phyloP scores from a whole-genome alignment of 2,888 invertebrate species.

The Hydroisotoma schaefferi region DNA sequence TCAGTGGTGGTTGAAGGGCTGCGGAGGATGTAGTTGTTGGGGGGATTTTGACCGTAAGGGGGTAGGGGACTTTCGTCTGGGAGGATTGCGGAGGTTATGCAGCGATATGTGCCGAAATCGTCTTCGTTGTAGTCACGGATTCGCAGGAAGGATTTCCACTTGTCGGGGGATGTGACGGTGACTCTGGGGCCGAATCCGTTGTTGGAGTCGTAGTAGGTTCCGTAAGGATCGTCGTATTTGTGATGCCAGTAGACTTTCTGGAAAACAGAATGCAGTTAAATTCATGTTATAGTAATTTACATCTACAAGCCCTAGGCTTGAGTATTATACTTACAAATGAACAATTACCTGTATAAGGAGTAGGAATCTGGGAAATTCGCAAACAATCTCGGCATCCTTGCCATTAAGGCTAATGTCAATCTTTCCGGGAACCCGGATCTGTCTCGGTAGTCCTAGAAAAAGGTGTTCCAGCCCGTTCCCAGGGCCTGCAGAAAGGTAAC shows the following conservation, averaged over 20 bases:
- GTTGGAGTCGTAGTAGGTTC: conserved; percentile 42
- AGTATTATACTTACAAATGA: not conserved
- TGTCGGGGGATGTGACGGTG: conserved; percentile 30
- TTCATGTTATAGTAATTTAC: not conserved
- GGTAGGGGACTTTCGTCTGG: conserved; percentile 29
- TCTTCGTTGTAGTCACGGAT: conserved; percentile 40
- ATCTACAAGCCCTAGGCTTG: not conserved
- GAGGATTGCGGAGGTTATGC: conserved; percentile 43
- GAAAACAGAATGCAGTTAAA: not conserved
- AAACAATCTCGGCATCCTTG: conserved; percentile 38
- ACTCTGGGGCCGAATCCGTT: conserved; percentile 44
- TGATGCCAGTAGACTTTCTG: conserved; percentile 48
- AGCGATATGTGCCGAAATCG: conserved; percentile 45
- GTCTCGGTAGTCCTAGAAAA: conserved; percentile 23
- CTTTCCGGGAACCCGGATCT: conserved; percentile 42
- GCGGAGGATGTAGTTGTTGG: conserved; percentile 7
- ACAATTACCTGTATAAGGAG: conserved; percentile 43
- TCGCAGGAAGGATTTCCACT: conserved; percentile 39
- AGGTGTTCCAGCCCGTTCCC: not conserved
- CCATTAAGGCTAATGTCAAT: conserved; percentile 31
- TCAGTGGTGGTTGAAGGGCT: not conserved
- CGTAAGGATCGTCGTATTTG: conserved; percentile 41
- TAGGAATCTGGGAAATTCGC: conserved; percentile 43
- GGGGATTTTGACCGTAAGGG: conserved; percentile 5
- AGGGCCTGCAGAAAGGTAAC: not conserved